Percentiles rank a stretch among this genome's conserved stretches.
Conservation (phyloP, 2,888 invertebrate genomes). For the Torymus aiolomorphi region DNA sequence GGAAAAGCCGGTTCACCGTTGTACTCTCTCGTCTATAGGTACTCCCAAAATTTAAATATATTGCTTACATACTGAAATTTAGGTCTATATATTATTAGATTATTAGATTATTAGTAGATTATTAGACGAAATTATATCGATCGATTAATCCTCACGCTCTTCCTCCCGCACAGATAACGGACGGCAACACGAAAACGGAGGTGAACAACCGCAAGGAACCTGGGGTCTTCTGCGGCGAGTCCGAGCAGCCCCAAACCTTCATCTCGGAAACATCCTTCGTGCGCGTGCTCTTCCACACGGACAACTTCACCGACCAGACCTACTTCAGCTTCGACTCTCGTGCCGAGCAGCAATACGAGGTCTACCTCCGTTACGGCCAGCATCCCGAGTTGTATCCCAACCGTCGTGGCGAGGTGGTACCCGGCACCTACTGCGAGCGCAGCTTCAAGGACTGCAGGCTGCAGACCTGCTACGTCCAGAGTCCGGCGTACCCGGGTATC, state of each 20-base stretch:
- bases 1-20: too few relatives aligned
- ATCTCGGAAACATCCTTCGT: slow-evolving; percentile 96
- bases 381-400: slow-evolving; percentile 95
- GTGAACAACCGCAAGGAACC: slow-evolving; percentile 92
- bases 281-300: slow-evolving; percentile 92
- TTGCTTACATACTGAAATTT: too few relatives aligned
- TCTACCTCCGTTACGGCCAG: slow-evolving; percentile 93
- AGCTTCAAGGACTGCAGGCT: slow-evolving; percentile 91
- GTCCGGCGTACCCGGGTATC: slow-evolving; percentile 94
- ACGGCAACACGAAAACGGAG: slow-evolving; percentile 92
- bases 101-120: too few relatives aligned
- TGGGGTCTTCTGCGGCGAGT: slow-evolving; percentile 94
- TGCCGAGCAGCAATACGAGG: slow-evolving; percentile 93
- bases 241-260: slow-evolving; percentile 94
- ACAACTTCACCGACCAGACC: slow-evolving; percentile 95
- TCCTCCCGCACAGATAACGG: slow-evolving; percentile 83
- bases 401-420: slow-evolving; percentile 90
- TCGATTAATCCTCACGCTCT: not conserved
- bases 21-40: too few relatives aligned
- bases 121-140: too few relatives aligned
- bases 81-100: too few relatives aligned
- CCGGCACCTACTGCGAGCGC: slow-evolving; percentile 92
- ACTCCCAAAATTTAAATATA: too few relatives aligned
- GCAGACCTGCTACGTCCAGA: slow-evolving; percentile 95
- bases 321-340: slow-evolving; percentile 91